A percentile compares a stretch with the other conserved stretches of the same genome.
phyloP scores from a whole-genome alignment of 2,888 invertebrate genomes.

The Pammene fasciana region DNA sequence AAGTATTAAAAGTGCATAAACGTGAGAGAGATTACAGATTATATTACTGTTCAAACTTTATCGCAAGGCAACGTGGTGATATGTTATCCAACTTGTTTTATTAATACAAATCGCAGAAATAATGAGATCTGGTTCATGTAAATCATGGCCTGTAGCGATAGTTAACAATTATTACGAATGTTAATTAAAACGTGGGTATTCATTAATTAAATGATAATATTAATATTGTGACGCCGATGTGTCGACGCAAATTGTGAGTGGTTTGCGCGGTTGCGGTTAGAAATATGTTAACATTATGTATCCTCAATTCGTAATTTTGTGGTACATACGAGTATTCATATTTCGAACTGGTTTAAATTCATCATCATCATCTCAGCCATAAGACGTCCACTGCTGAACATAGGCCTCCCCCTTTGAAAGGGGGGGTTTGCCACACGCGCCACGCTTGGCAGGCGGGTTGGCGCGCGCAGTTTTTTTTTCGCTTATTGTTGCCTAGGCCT shows the following conservation, averaged over 20 bases:
- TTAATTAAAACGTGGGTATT: conserved; percentile 17
- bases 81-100: conserved; percentile 21
- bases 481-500: no score
- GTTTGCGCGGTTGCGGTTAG: conserved; percentile 13
- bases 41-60: conserved; percentile 4
- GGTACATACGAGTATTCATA: no score
- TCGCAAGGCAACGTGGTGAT: neutral
- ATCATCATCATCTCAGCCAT: no score
- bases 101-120: conserved; percentile 25
- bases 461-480: no score
- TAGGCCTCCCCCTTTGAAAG: no score
- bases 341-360: no score
- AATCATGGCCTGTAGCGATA: conserved; percentile 10
- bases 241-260: conserved; percentile 11
- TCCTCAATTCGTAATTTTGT: neutral
- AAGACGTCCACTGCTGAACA: no score
- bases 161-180: conserved; percentile 22
- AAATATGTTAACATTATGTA: neutral
- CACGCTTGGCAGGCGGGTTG: no score
- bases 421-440: no score
- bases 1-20: neutral
- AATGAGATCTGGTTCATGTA: conserved; percentile 22
- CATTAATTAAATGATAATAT: conserved; percentile 21
- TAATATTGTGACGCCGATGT: neutral
- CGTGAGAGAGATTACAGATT: neutral